Conservation (phyloP, 2,888 invertebrate genomes). For the Chironomus riparius region DNA sequence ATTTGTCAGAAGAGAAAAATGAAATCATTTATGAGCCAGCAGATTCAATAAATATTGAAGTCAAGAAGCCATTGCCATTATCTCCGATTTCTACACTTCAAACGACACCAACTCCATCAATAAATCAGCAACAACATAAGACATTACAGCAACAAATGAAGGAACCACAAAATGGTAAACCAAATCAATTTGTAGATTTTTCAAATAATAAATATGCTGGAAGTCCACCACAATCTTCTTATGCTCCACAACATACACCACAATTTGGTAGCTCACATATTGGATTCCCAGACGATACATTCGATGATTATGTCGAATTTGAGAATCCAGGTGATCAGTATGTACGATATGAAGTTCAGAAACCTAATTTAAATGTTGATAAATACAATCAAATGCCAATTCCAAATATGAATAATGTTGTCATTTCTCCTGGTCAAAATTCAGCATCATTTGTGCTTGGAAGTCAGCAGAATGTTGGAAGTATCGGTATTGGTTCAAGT, state of each 20-base stretch:
- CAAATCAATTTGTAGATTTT: neutral
- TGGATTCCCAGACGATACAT: constrained; percentile 6
- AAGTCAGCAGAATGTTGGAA: constrained; percentile 51
- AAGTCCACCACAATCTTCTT: neutral
- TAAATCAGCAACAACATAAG: neutral
- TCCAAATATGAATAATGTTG: constrained; percentile 54
- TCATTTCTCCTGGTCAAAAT: constrained; percentile 54
- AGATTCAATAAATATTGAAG: constrained; percentile 4
- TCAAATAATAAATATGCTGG: neutral
- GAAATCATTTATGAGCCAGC: neutral
- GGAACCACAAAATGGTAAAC: neutral
- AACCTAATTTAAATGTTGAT: constrained; percentile 37
- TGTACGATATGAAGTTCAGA: constrained; percentile 40
- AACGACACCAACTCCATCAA: neutral
- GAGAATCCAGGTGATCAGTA: constrained; percentile 31
- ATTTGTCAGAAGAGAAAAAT: constrained; percentile 30
- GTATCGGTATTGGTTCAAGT: constrained; percentile 30
- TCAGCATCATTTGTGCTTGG: constrained; percentile 56
- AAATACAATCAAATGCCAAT: constrained; percentile 41
- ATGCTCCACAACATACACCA: neutral
- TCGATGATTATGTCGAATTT: constrained; percentile 28
- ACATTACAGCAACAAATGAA: constrained; percentile 11
- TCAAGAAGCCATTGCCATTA: constrained; percentile 3
- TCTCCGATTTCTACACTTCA: neutral
- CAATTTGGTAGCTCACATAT: neutral